A percentile compares a stretch with the other conserved stretches of the same genome.
phyloP scores from a whole-genome alignment of 2,113 vertebrate genomes.

The Siniperca knerii region DNA sequence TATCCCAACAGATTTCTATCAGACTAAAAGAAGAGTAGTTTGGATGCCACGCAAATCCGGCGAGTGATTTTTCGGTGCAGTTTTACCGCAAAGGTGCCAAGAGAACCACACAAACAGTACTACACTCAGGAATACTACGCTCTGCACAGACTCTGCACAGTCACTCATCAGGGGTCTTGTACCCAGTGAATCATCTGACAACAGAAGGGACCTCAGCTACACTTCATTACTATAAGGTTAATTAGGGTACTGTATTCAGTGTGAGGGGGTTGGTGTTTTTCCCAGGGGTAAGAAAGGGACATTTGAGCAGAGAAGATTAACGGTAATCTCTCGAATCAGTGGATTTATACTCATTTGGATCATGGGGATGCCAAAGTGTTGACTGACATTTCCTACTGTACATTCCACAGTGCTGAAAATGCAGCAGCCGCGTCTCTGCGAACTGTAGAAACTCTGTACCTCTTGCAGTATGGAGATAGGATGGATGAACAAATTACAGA shows the following conservation, averaged over 20 bases:
- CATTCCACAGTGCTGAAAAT: slow-evolving; percentile 39
- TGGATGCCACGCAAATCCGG: slow-evolving; percentile 82
- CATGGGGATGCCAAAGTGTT: slow-evolving; percentile 44
- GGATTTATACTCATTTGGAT: slow-evolving; percentile 70
- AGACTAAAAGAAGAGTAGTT: slow-evolving; percentile 86
- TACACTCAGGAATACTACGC: slow-evolving; percentile 64
- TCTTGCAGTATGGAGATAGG: background rate
- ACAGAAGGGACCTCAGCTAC: slow-evolving; percentile 52
- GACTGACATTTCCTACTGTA: slow-evolving; percentile 55
- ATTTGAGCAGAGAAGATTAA: slow-evolving; percentile 70
- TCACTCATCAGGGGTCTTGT: background rate
- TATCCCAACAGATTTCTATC: slow-evolving; percentile 90
- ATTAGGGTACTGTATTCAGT: slow-evolving; percentile 67
- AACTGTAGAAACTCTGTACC: background rate
- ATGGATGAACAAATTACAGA: slow-evolving; percentile 4
- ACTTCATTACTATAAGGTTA: slow-evolving; percentile 30
- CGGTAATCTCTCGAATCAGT: slow-evolving; percentile 65
- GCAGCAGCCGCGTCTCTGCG: background rate
- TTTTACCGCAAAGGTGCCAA: slow-evolving; percentile 6
- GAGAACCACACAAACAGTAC: slow-evolving; percentile 26
- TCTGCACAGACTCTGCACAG: slow-evolving; percentile 51
- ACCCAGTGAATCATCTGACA: slow-evolving; percentile 29
- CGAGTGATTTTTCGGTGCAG: slow-evolving; percentile 73
- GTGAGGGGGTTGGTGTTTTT: slow-evolving; percentile 43
- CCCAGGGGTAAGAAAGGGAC: slow-evolving; percentile 51